Percentiles rank a stretch among this genome's conserved stretches.
phyloP scores from a whole-genome alignment of 1,140 invertebrate species.

The Hylaeus volcanicus region DNA sequence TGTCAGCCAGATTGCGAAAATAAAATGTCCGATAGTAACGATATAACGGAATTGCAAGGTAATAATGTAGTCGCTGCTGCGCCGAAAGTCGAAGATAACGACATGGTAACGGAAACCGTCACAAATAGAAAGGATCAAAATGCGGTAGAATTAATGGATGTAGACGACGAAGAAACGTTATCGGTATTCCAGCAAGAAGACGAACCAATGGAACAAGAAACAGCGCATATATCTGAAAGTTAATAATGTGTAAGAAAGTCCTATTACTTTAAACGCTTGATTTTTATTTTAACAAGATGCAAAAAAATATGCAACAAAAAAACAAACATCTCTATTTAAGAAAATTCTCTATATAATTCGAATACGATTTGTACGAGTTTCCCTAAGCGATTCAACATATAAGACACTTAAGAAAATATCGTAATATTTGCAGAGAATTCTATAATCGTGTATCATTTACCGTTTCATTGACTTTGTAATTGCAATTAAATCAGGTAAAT shows the following conservation, averaged over 20 bases:
- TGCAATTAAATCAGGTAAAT: conserved; percentile 27
- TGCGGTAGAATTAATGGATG: conserved; percentile 75
- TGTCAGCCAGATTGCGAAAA: conserved; percentile 28
- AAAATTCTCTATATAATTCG: conserved; percentile 19
- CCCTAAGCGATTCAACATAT: conserved; percentile 9
- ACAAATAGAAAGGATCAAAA: conserved; percentile 49
- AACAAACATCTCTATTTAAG: conserved; percentile 1
- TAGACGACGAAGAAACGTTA: conserved; percentile 71
- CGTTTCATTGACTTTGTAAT: conserved; percentile 43
- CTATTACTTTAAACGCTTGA: conserved; percentile 42
- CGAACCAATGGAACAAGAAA: conserved; percentile 78
- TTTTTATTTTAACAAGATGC: conserved; percentile 40
- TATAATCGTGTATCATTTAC: conserved; percentile 36
- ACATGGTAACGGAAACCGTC: conserved; percentile 42
- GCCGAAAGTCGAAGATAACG: conserved; percentile 25
- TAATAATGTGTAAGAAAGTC: conserved; percentile 67
- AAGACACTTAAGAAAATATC: conserved; percentile 10
- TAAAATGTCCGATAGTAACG: conserved; percentile 35
- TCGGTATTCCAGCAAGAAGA: conserved; percentile 67
- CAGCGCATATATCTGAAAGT: conserved; percentile 71
- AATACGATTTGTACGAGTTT: conserved; percentile 31
- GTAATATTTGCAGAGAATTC: conserved; percentile 15
- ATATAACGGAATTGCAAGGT: conserved; percentile 30
- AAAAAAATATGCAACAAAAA: background rate
- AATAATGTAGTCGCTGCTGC: conserved; percentile 24